Evolutionary conservation across 2,888 invertebrate genomes (phyloP), one percentile per base, ranked within the genome.

Genomic region (Yponomeuta evonymella): DNA sequence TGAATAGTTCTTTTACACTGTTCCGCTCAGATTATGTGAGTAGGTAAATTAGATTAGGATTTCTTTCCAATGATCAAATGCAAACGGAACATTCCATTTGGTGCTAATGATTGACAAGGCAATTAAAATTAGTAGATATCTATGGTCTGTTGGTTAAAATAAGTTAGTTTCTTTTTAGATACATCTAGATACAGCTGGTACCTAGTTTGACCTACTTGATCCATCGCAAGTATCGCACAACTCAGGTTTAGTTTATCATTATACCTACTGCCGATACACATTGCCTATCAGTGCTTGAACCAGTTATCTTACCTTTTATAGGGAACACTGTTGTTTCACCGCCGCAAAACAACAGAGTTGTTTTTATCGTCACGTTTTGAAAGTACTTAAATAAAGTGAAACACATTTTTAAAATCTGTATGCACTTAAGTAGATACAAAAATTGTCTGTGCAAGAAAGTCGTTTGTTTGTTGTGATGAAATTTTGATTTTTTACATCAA

Each of bases 191-290:
- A 58, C 15, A 58, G 51, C 9, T 1, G 15, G 12, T 58, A 58
- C 15, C 15, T 58, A 12, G 5, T 58, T 69, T 72, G 73, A 70
- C 71, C 72, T 69, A 79, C 75, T 80, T 76, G 74, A 77, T 75
- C 76, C 73, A 75, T 48, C 43, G 48, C 5, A 23, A 23, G 23
- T 23, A 23, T 23, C 23, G 23, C 23, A 23, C 23, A 72, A 72
- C 72, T 75, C 73, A 72, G 75, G 77, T 78, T 84, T 88, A 86
- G 77, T 78, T 84, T 88, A 86, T 85, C 89, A 82, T 73, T 76
- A 68, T 68, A 43, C 43, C 8, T 43, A 43, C 43, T 48, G 23
- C 75, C 78, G 88, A 89, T 89, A 90, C 83, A 80, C 76, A 79
- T 78, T 78, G 76, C 77, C 78, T 84, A 86, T 84, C 82, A 79